Evolutionary conservation across 2,797 vertebrate species (phyloP).

Genomic region (Pseudomugil tenellus): DNA sequence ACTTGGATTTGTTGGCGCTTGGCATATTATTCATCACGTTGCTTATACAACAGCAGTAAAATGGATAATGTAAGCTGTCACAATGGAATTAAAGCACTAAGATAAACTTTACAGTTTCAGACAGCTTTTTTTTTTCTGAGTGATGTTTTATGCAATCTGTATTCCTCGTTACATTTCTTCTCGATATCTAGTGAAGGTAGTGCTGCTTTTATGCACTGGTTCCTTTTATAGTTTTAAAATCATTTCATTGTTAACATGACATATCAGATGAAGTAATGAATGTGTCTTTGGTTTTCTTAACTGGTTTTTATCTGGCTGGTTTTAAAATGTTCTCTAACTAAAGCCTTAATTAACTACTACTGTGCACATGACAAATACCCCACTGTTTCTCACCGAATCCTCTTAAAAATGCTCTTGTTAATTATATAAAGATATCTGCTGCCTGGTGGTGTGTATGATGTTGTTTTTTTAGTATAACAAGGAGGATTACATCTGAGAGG

Average conservation of each 20-base stretch:
- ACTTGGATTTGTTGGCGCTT: constrained; percentile 37
- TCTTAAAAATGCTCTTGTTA: constrained; percentile 17
- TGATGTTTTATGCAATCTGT: neutral
- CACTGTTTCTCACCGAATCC: constrained; percentile 15
- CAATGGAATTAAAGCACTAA: constrained; percentile 18
- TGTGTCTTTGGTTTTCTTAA: constrained; percentile 7
- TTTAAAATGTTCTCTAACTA: constrained; percentile 10
- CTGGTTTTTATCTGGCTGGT: constrained; percentile 16
- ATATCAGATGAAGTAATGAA: constrained; percentile 5
- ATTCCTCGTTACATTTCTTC: neutral
- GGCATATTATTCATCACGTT: constrained; percentile 34
- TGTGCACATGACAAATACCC: constrained; percentile 8
- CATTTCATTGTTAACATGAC: neutral
- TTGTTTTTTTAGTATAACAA: neutral
- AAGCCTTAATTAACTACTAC: constrained; percentile 20
- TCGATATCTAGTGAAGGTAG: neutral
- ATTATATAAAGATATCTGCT: constrained; percentile 17
- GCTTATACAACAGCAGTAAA: constrained; percentile 24
- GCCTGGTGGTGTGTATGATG: neutral
- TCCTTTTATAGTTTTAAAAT: neutral
- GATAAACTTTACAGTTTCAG: constrained; percentile 14
- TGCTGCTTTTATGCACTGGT: neutral
- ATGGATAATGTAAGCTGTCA: constrained; percentile 39
- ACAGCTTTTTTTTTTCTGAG: constrained; percentile 7
- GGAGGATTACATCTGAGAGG: neutral